These are phyloP conservation scores for Acrobasis suavella DNA, from an alignment of 2,888 invertebrate species.

Conservation along the genomic window DNA sequence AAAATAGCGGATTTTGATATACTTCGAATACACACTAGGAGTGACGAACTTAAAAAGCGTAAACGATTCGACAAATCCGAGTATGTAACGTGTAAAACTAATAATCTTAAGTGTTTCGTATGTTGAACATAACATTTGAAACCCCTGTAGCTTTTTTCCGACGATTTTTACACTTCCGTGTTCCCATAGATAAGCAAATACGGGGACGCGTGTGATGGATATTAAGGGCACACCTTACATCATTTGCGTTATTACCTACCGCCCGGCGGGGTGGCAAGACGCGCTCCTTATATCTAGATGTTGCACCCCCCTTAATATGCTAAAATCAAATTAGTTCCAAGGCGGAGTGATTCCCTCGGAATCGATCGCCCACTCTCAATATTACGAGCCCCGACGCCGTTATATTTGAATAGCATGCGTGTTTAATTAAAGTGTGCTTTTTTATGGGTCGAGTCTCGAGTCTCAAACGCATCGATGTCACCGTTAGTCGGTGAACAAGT, in stretches of 20 bases:
- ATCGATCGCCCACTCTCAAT: constrained; percentile 73
- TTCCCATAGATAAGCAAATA: constrained; percentile 82
- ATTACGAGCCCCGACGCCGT: constrained; percentile 51
- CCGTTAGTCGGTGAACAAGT: constrained; percentile 50
- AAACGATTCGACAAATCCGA: constrained; percentile 7
- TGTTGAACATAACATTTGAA: constrained; percentile 56
- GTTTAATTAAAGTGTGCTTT: constrained; percentile 48
- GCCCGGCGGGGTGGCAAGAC: constrained; percentile 56
- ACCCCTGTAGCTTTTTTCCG: constrained; percentile 62
- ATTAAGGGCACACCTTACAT: constrained; percentile 83
- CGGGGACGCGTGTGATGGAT: constrained; percentile 80
- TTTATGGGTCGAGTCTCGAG: constrained; percentile 28
- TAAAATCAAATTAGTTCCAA: constrained; percentile 82
- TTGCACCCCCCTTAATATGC: constrained; percentile 78
- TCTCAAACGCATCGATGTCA: constrained; percentile 43
- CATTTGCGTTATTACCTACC: constrained; percentile 78
- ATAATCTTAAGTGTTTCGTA: constrained; percentile 71
- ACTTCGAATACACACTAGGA: no score
- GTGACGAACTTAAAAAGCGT: background rate
- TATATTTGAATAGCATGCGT: constrained; percentile 57
- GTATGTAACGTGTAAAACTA: constrained; percentile 43
- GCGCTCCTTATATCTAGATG: constrained; percentile 78
- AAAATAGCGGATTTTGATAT: no score
- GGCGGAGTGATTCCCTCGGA: constrained; percentile 74
- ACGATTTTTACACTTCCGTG: constrained; percentile 82